Evolutionary conservation across 2,113 vertebrate species (phyloP).

Genomic region (Monopterus albus): DNA sequence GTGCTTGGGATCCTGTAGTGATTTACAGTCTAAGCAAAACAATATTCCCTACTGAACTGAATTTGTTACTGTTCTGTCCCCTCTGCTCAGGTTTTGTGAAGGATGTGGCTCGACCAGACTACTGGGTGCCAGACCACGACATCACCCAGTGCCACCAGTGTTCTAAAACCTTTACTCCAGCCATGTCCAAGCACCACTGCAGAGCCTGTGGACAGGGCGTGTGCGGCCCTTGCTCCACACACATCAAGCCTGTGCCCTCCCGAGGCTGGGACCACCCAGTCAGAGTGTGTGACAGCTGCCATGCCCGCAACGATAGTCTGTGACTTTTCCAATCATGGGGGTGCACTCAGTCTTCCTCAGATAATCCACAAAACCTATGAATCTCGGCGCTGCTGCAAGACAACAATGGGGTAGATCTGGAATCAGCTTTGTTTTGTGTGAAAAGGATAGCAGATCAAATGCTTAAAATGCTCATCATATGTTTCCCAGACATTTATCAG

Average conservation of each 20-base stretch:
- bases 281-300: conserved; percentile 83
- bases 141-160: conserved; percentile 83
- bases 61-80: background rate
- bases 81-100: conserved; percentile 82
- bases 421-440: conserved; percentile 2
- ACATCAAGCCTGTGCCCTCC: conserved; percentile 79
- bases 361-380: conserved; percentile 32
- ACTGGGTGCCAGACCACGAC: conserved; percentile 86
- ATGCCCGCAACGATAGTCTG: conserved; percentile 65
- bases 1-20: background rate
- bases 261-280: conserved; percentile 88
- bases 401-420: conserved; percentile 1
- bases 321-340: conserved; percentile 44
- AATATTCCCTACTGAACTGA: no score
- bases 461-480: background rate
- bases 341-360: conserved; percentile 26
- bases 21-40: no score
- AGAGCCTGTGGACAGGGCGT: conserved; percentile 84
- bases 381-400: conserved; percentile 19
- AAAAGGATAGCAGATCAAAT: background rate
- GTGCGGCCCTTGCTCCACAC: conserved; percentile 81
- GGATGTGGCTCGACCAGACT: conserved; percentile 84
- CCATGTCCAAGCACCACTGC: conserved; percentile 86
- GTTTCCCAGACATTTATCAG: background rate
- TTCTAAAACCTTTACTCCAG: conserved; percentile 75